These are phyloP conservation scores for Microctenopoma steveboyesi DNA, from an alignment of 2,797 vertebrate genomes.

Conservation along the genomic window DNA sequence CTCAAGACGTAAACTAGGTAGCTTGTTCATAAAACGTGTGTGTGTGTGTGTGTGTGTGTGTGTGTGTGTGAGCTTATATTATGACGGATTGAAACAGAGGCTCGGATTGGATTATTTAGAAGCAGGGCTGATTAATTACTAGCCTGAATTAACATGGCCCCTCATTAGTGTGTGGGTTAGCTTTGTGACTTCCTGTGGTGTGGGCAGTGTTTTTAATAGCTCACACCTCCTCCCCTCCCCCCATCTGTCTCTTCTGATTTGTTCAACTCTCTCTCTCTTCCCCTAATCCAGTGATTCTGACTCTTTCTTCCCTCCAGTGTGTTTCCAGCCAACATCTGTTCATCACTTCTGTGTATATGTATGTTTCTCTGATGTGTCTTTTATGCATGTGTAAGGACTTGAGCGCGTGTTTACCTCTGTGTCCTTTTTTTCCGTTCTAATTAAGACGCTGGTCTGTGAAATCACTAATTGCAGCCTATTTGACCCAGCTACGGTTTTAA, in stretches of 20 bases:
- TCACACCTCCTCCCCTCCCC: neutral
- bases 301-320: constrained; percentile 19
- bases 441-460: constrained; percentile 67
- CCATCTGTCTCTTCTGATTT: constrained; percentile 10
- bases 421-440: constrained; percentile 57
- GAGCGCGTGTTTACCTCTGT: constrained; percentile 17
- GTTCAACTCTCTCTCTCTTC: constrained; percentile 5
- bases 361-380: constrained; percentile 25
- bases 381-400: constrained; percentile 6
- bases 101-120: constrained; percentile 49
- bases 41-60: no score
- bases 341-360: constrained; percentile 17
- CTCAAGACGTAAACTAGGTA: no score
- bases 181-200: constrained; percentile 34
- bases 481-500: constrained; percentile 43
- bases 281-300: constrained; percentile 7
- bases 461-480: constrained; percentile 63
- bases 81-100: constrained; percentile 37
- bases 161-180: constrained; percentile 59
- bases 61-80: constrained; percentile 30
- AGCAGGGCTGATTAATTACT: constrained; percentile 62
- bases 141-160: constrained; percentile 51
- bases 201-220: constrained; percentile 8
- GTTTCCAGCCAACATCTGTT: constrained; percentile 40
- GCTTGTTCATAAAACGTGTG: no score